A percentile compares a stretch with the other conserved stretches of the same genome.
Evolutionary conservation across 2,113 vertebrate genomes (phyloP).

Genomic region (Petroica traversi): DNA sequence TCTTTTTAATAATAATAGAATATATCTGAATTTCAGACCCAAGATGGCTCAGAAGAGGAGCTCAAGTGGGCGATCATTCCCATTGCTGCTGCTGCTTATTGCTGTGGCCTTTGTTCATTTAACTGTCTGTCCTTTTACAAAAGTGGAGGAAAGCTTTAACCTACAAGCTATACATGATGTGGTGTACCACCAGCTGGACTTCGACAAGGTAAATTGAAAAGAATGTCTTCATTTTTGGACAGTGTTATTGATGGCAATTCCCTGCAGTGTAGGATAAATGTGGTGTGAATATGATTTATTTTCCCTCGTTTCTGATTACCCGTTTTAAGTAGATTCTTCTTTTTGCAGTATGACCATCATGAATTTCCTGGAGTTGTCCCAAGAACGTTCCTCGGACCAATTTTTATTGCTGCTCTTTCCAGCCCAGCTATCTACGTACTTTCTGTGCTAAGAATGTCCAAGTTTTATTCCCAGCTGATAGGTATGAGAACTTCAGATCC

Average conservation of each 20-base stretch:
- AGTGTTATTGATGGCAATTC: background rate
- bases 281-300: background rate
- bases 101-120: constrained; percentile 79
- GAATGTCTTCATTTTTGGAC: background rate
- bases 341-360: constrained; percentile 91
- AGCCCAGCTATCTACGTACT: constrained; percentile 79
- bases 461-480: constrained; percentile 86
- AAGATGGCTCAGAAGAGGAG: constrained; percentile 80
- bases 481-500: constrained; percentile 65
- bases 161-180: constrained; percentile 92
- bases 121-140: constrained; percentile 86
- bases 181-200: constrained; percentile 83
- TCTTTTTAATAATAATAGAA: background rate
- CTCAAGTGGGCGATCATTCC: constrained; percentile 12
- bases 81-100: constrained; percentile 74
- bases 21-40: background rate
- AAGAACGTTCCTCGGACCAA: constrained; percentile 89
- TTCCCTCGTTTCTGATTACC: background rate
- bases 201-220: constrained; percentile 79
- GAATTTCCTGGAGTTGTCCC: constrained; percentile 96
- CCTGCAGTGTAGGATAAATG: background rate
- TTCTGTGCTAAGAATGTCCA: constrained; percentile 79
- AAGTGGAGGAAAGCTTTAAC: constrained; percentile 97
- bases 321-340: background rate
- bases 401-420: constrained; percentile 81